Evolutionary conservation across 1,140 invertebrate species (phyloP), one percentile per base, ranked within the genome.

Genomic region (Polypedilum pembai): DNA sequence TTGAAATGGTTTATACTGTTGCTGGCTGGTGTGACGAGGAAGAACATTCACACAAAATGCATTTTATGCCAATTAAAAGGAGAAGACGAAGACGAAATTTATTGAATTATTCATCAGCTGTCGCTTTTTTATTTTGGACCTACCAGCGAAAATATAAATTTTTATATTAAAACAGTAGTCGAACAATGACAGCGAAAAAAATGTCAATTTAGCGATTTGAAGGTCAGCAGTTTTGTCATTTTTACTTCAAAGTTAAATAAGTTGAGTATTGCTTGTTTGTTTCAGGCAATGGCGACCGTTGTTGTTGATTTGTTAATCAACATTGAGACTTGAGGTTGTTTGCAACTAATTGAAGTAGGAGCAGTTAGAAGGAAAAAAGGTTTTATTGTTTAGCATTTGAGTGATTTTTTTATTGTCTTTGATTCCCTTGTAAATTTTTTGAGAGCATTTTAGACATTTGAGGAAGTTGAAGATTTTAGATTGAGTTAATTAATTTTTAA

Each of bases 71-170:
- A 56, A 56, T 56, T 56, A 56, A 56, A 56, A n/a, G n/a, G 45
- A 12, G n/a, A 56, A 56, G 45, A 33, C 45, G 15, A 56, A 12
- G 15, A 56, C 15, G 24, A 33, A 4, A 56, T 56, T n/a, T 69
- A 2, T 69, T 69, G 65, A 69, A 69, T 69, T 69, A 69, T 69
- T 69, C 65, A 69, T 69, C 65, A 69, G 65, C 65, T 69, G 65
- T 69, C 65, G 65, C 17, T n/a, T 10, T 8, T 8, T 20, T 7
- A 17, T 12, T 17, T 66, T 69, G 18, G 65, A 69, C 65, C 65
- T 18, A 21, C 65, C 45, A n/a, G 24, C 24, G 24, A 33, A 33
- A 33, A 33, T 3, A 33, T 33, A 33, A 33, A 33, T 3, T 33
- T 33, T 33, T 33, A 3, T 33, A 33, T 33, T 33, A 33, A 33